Evolutionary conservation across 2,888 invertebrate genomes (phyloP), one percentile per base, ranked within the genome.

Genomic region (Acanthosoma haemorrhoidale): DNA sequence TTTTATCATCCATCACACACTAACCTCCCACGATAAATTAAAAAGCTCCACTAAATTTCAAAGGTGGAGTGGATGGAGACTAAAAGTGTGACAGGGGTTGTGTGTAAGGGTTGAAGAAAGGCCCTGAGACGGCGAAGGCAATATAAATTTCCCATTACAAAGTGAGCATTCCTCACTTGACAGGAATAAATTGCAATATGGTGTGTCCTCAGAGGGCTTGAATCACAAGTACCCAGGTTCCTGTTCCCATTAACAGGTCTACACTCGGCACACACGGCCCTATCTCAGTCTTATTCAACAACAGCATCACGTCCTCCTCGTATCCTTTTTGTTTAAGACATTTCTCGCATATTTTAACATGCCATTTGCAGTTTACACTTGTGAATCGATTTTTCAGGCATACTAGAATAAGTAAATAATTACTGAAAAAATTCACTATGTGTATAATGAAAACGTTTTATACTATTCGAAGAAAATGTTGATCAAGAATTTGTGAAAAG

Each of bases 131-230:
- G 9, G n/a, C n/a, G 25, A 25, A 51, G 51, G 51, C 51, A 51
- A 51, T 51, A 51, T 51, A 51, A 61, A 61, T 61, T 61, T 61
- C 61, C 61, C 61, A 61, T 61, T 61, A 61, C 61, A 61, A 61
- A 61, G 61, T 61, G 61, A 61, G 18, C 61, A 61, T 61, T 61
- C 61, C 61, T 61, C 38, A 34, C 36, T 25, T 61, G 61, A 61
- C 61, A 61, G 61, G 61, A 61, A 61, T 61, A 61, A 61, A 61
- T 61, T 61, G 61, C 61, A 61, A 61, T 61, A 61, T 61, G 61
- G 61, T 61, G 38, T 38, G 38, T 36, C 34, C 61, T 16, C 18
- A 9, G 16, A 21, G 13, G 13, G 16, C 61, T 25, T 61, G 38
- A 61, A 61, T 61, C 61, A 61, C 61, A 61, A 61, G 34, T 61